Conservation (phyloP, 92 coral and sea anemone species). For the Palythoa grandiflora region DNA sequence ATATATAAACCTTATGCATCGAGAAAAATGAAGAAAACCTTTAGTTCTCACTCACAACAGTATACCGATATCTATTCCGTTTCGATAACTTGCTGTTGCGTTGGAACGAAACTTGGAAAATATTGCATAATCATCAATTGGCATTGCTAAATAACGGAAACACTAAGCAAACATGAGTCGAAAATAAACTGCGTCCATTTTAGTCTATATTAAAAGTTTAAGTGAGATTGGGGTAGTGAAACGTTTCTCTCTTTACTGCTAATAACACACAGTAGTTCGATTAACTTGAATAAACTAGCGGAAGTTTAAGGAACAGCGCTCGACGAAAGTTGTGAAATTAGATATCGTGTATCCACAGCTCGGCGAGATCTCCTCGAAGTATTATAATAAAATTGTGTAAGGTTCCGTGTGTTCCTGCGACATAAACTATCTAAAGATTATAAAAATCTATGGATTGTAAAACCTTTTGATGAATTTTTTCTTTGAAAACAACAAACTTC, state of each 20-base stretch:
- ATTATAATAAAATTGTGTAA: background rate
- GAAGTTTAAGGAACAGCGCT: background rate
- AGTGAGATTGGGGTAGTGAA: too few relatives aligned
- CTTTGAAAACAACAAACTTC: too few relatives aligned
- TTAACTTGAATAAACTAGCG: background rate
- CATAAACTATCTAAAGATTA: background rate
- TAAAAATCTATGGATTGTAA: background rate
- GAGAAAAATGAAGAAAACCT: background rate
- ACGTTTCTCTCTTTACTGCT: background rate
- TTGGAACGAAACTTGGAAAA: background rate
- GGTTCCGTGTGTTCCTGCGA: background rate
- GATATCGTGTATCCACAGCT: background rate
- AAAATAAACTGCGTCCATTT: background rate
- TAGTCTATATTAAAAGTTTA: background rate
- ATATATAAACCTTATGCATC: background rate
- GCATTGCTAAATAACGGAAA: background rate
- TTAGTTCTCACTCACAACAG: too few relatives aligned
- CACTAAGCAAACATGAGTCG: background rate
- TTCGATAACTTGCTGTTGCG: background rate
- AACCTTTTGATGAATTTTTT: background rate
- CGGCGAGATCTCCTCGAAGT: conserved; percentile 6
- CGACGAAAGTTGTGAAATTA: background rate
- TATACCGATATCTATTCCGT: background rate
- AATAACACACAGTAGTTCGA: background rate
- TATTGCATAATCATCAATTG: background rate